Conservation (phyloP, 1,140 invertebrate species). For the Branchinecta lindahli region DNA sequence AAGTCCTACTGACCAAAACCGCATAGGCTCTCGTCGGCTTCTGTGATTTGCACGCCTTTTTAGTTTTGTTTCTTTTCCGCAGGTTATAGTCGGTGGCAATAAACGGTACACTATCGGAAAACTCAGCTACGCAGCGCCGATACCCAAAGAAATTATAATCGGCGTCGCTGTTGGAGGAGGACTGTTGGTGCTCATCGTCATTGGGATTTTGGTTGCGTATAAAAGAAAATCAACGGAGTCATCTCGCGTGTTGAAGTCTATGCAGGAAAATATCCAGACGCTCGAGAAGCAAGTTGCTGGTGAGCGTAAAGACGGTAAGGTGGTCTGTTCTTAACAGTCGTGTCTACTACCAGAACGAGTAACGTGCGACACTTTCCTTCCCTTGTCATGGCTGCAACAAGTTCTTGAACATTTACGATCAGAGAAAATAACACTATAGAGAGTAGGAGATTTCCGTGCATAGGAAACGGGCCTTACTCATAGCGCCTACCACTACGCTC, state of each 20-base stretch:
- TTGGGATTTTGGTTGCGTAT: constrained; percentile 83
- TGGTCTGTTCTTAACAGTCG: background rate
- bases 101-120: constrained; percentile 73
- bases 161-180: constrained; percentile 55
- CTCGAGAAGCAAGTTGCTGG: constrained; percentile 90
- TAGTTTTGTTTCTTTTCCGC: constrained; percentile 22
- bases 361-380: too few relatives aligned
- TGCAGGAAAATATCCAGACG: constrained; percentile 99
- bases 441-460: too few relatives aligned
- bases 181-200: constrained; percentile 42
- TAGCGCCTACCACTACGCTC: too few relatives aligned
- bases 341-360: too few relatives aligned
- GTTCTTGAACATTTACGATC: too few relatives aligned
- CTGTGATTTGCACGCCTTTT: too few relatives aligned
- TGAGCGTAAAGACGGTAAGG: constrained; percentile 79
- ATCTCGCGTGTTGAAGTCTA: constrained; percentile 87
- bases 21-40: too few relatives aligned
- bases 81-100: constrained; percentile 61
- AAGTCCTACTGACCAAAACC: too few relatives aligned
- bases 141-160: too few relatives aligned
- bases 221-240: constrained; percentile 89
- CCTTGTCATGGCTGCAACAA: too few relatives aligned
- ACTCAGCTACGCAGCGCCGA: constrained; percentile 75
- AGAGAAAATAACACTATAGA: too few relatives aligned
- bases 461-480: too few relatives aligned